A percentile compares a stretch with the other conserved stretches of the same genome.
Conservation (phyloP, 92 coral and sea anemone genomes). For the Nematostella vectensis region DNA sequence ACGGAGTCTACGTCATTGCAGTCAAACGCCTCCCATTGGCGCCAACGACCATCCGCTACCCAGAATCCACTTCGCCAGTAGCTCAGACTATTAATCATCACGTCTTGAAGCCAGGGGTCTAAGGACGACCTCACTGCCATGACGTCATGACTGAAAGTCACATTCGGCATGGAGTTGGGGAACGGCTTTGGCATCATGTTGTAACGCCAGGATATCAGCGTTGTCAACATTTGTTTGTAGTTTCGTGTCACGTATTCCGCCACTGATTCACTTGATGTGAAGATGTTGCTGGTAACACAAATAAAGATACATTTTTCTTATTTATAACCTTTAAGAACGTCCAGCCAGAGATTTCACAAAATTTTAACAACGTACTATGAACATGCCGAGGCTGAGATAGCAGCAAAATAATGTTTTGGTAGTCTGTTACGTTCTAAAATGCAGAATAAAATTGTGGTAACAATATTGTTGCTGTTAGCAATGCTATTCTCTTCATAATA, state of each 20-base stretch:
- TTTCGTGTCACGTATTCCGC: conserved; percentile 49
- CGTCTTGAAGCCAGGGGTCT: conserved; percentile 77
- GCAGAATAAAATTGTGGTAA: neutral
- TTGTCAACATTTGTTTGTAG: conserved; percentile 37
- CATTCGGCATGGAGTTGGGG: conserved; percentile 7
- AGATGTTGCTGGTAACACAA: conserved; percentile 28
- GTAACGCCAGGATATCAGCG: conserved; percentile 55
- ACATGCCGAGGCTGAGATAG: too few relatives aligned
- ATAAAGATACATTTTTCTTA: too few relatives aligned
- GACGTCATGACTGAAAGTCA: conserved; percentile 1
- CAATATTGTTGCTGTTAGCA: neutral
- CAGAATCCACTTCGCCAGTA: conserved; percentile 88
- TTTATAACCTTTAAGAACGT: neutral
- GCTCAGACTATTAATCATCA: conserved; percentile 72
- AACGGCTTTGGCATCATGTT: conserved; percentile 44
- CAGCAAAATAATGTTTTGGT: too few relatives aligned
- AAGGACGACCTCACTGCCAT: conserved; percentile 25
- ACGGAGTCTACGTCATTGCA: conserved; percentile 86
- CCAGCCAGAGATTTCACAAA: too few relatives aligned
- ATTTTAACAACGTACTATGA: too few relatives aligned
- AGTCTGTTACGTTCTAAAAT: neutral
- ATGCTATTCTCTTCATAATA: too few relatives aligned
- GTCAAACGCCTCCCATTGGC: conserved; percentile 88
- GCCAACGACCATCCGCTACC: conserved; percentile 81
- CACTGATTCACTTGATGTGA: conserved; percentile 64